Evolutionary conservation across 2,888 invertebrate species (phyloP).

Genomic region (Tolmerus cingulatus): DNA sequence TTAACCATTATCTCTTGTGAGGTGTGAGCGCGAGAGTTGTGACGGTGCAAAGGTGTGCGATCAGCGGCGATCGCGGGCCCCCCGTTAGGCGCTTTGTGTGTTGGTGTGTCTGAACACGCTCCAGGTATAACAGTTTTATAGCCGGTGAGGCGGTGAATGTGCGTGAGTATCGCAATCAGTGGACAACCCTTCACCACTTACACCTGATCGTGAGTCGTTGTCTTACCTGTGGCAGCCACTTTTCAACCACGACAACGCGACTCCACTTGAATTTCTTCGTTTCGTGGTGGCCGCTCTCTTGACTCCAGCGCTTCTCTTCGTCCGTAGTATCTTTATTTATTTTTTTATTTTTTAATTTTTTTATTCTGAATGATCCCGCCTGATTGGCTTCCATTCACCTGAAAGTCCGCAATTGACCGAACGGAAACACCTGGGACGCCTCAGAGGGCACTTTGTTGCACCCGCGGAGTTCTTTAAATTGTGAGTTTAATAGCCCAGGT

Average conservation of each 20-base stretch:
- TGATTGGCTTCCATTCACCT: conserved; percentile 7
- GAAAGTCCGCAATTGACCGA: neutral
- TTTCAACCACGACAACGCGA: neutral
- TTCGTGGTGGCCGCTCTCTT: neutral
- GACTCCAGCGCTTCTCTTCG: neutral
- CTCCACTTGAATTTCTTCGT: neutral
- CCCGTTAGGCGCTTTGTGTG: neutral
- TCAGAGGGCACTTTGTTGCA: neutral
- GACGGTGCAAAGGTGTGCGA: neutral
- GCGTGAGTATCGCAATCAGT: neutral
- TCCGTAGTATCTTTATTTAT: neutral
- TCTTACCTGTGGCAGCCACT: neutral
- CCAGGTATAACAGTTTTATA: conserved; percentile 25
- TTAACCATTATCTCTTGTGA: neutral
- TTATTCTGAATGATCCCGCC: neutral
- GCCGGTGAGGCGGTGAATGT: neutral
- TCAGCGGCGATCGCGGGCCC: neutral
- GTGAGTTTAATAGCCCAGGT: neutral
- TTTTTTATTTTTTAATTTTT: neutral
- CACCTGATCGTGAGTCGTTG: neutral
- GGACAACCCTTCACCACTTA: neutral
- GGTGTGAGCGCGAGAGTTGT: neutral
- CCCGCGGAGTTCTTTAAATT: neutral
- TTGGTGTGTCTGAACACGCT: neutral
- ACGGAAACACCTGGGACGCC: neutral